Conservation (phyloP, 2,113 vertebrate genomes). For the Neolamprologus devosi region DNA sequence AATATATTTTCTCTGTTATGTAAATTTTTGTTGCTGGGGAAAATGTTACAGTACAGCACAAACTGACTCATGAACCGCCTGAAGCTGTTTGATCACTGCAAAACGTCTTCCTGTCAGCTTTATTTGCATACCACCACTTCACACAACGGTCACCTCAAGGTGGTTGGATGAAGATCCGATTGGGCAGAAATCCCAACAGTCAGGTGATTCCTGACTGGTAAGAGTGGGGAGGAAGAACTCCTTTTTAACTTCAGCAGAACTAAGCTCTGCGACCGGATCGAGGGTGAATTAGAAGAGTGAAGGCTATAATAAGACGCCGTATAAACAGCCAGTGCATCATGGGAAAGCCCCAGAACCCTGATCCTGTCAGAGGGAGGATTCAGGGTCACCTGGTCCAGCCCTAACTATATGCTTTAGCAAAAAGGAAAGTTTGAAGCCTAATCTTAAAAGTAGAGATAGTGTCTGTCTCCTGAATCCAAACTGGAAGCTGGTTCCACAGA, state of each 20-base stretch:
- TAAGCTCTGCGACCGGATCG: rapidly evolving
- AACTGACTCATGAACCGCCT: background rate
- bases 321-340: rapidly evolving
- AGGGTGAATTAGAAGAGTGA: background rate
- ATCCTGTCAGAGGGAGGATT: rapidly evolving
- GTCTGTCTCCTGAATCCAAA: background rate
- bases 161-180: background rate
- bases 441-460: background rate
- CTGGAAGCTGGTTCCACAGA: background rate
- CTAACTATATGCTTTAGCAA: background rate
- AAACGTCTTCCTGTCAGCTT: background rate
- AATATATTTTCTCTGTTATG: background rate
- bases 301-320: background rate
- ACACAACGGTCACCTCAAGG: background rate
- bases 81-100: background rate
- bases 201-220: background rate
- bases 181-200: background rate
- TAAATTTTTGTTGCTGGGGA: background rate
- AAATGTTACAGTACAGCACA: background rate
- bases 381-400: background rate
- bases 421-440: background rate
- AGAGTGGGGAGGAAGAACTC: background rate
- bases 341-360: background rate
- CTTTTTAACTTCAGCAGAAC: background rate
- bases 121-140: background rate